Conservation (phyloP, 1,140 invertebrate genomes). For the Tetranychus cinnabarinus region DNA sequence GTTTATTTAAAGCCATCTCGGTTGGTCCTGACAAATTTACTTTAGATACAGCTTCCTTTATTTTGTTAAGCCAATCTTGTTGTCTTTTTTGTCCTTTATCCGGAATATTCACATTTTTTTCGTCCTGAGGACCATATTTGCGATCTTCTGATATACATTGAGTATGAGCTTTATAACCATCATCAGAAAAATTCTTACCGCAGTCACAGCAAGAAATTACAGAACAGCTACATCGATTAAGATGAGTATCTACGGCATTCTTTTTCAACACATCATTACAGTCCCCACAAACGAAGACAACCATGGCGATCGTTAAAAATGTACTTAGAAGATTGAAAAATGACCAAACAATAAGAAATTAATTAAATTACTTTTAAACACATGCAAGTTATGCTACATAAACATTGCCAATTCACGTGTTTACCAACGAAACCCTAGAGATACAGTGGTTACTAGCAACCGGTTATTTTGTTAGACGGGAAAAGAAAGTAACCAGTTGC, state of each 20-base stretch:
- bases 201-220: conserved; percentile 65
- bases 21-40: not conserved
- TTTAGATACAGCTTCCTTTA: not conserved
- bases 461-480: too few relatives aligned
- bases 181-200: conserved; percentile 55
- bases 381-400: too few relatives aligned
- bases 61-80: not conserved
- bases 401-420: too few relatives aligned
- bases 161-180: conserved; percentile 56
- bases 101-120: conserved; percentile 41
- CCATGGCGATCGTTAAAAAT: conserved; percentile 5
- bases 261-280: conserved; percentile 75
- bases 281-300: conserved; percentile 59
- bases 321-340: too few relatives aligned
- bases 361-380: too few relatives aligned
- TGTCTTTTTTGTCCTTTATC: not conserved
- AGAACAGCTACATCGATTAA: conserved; percentile 32
- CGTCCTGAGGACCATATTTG: conserved; percentile 40
- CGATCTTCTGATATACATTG: conserved; percentile 76
- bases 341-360: too few relatives aligned
- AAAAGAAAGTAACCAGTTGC: too few relatives aligned
- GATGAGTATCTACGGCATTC: conserved; percentile 68
- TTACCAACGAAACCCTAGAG: too few relatives aligned
- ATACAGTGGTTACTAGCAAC: too few relatives aligned
- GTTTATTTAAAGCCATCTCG: conserved; percentile 19